These are phyloP conservation scores for Nerophis lumbriciformis DNA, from an alignment of 2,113 vertebrate species.

Conservation along the genomic window DNA sequence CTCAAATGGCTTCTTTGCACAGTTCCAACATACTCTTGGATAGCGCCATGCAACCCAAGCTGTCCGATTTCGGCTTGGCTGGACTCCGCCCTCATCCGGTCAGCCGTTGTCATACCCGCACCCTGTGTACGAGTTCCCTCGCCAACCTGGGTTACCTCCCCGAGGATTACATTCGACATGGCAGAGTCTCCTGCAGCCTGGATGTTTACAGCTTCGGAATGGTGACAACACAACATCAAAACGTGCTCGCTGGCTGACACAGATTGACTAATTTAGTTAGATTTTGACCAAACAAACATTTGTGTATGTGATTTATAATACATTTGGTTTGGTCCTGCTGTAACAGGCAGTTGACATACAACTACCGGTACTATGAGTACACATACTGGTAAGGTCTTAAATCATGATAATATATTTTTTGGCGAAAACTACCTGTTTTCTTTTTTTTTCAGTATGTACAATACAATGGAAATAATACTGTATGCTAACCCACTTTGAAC, in stretches of 20 bases:
- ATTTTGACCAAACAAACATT: too few species aligned
- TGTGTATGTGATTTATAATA: too few species aligned
- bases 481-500: neutral
- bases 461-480: too few species aligned
- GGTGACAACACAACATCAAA: constrained; percentile 27
- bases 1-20: neutral
- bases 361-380: too few species aligned
- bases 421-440: neutral
- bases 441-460: neutral
- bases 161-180: constrained; percentile 68
- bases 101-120: constrained; percentile 54
- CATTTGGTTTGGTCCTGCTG: too few species aligned
- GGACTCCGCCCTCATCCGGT: constrained; percentile 59
- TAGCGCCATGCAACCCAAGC: constrained; percentile 62
- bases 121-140: constrained; percentile 31
- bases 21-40: constrained; percentile 71
- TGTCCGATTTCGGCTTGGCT: constrained; percentile 63
- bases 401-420: too few species aligned
- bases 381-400: too few species aligned
- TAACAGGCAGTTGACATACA: too few species aligned
- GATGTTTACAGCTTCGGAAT: constrained; percentile 76
- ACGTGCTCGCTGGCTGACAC: too few species aligned
- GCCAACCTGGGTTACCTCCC: constrained; percentile 66
- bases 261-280: too few species aligned
- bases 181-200: constrained; percentile 67